Percentiles rank a stretch among this genome's conserved stretches.
Evolutionary conservation across 1,140 invertebrate genomes (phyloP).

Genomic region (Bombus confusus): DNA sequence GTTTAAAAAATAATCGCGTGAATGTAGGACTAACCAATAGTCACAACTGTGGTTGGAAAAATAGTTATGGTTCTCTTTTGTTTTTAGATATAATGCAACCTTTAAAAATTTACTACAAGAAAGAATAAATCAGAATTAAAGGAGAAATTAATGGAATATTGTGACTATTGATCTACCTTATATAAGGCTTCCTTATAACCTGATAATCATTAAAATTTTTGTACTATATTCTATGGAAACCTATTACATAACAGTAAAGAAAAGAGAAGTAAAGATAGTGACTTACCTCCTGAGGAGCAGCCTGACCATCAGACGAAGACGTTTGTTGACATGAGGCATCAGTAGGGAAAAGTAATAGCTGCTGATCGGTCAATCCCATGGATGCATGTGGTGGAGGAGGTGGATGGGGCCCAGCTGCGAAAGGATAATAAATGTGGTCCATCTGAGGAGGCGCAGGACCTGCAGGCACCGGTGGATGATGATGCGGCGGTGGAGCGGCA

Average conservation of each 20-base stretch:
- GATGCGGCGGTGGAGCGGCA: slow-evolving; percentile 73
- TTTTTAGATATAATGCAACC: background rate
- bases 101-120: background rate
- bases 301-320: slow-evolving; percentile 71
- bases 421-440: slow-evolving; percentile 79
- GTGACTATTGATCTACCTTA: background rate
- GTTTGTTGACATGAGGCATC: slow-evolving; percentile 73
- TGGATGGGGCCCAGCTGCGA: slow-evolving; percentile 69
- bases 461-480: slow-evolving; percentile 70
- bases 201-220: too few relatives aligned
- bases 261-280: background rate
- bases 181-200: background rate
- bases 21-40: background rate
- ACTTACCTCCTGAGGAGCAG: slow-evolving; percentile 75
- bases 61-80: background rate
- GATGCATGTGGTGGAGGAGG: slow-evolving; percentile 72
- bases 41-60: background rate
- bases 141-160: background rate
- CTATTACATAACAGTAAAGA: background rate
- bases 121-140: background rate
- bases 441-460: slow-evolving; percentile 72
- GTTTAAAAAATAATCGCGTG: background rate
- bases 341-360: slow-evolving; percentile 75
- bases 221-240: too few relatives aligned
- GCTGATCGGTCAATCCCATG: slow-evolving; percentile 78